Evolutionary conservation across 2,888 invertebrate genomes (phyloP).

Genomic region (Artemia sinica): DNA sequence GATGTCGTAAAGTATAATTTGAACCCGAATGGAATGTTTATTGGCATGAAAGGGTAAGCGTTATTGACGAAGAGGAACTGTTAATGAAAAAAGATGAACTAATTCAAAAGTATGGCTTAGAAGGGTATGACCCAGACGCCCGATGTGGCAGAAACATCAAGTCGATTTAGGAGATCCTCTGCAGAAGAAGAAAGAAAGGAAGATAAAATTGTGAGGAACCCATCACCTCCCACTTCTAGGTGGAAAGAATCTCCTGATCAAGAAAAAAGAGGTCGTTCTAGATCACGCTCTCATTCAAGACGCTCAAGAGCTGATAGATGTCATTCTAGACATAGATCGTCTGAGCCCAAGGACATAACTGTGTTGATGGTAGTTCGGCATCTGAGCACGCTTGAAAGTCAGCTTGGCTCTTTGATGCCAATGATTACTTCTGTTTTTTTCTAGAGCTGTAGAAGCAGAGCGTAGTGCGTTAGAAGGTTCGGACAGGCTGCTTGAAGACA

Average conservation of each 20-base stretch:
- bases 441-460: slow-evolving; percentile 56
- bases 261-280: slow-evolving; percentile 26
- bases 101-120: slow-evolving; percentile 41
- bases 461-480: slow-evolving; percentile 37
- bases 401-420: slow-evolving; percentile 65
- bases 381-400: slow-evolving; percentile 61
- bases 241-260: background rate
- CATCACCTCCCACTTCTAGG: slow-evolving; percentile 22
- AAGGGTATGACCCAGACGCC: slow-evolving; percentile 30
- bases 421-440: slow-evolving; percentile 55
- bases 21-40: slow-evolving; percentile 73
- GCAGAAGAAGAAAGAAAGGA: slow-evolving; percentile 27
- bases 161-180: slow-evolving; percentile 14
- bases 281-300: no score
- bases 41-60: slow-evolving; percentile 66
- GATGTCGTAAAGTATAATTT: slow-evolving; percentile 61
- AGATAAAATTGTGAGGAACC: slow-evolving; percentile 27
- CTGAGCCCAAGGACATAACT: background rate
- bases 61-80: slow-evolving; percentile 51
- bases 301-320: no score
- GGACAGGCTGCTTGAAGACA: slow-evolving; percentile 45
- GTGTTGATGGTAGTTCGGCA: slow-evolving; percentile 48
- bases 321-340: no score
- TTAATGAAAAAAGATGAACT: slow-evolving; percentile 48
- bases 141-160: background rate